Evolutionary conservation across 2,888 invertebrate genomes (phyloP).

Genomic region (Blastobasis adustella): DNA sequence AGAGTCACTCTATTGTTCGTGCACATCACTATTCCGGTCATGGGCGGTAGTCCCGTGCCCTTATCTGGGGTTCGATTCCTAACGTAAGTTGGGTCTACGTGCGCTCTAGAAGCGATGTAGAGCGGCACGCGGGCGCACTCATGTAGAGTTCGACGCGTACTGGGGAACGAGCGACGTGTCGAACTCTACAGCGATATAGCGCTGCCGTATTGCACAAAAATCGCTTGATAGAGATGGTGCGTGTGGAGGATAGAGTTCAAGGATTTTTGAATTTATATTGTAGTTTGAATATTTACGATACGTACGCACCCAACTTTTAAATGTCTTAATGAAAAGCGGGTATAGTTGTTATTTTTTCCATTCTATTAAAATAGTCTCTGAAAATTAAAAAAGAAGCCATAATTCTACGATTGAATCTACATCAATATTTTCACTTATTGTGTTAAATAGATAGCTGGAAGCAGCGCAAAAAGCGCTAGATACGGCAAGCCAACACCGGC

Average conservation of each 20-base stretch:
- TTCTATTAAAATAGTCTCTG: no score
- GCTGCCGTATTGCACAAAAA: neutral
- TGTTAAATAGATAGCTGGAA: no score
- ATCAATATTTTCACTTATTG: no score
- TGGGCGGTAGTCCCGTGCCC: conserved; percentile 15
- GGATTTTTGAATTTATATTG: no score
- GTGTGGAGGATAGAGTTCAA: neutral
- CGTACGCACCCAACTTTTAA: no score
- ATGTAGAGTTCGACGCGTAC: neutral
- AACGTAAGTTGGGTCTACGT: neutral
- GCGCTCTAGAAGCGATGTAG: neutral
- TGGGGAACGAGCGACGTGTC: neutral
- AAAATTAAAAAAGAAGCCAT: no score
- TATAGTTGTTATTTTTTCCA: no score
- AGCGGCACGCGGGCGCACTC: neutral
- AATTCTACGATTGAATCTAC: no score
- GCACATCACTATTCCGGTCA: conserved; percentile 18
- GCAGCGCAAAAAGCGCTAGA: no score
- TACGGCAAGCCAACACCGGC: neutral
- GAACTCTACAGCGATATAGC: neutral
- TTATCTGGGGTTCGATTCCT: conserved; percentile 11
- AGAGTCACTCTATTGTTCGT: conserved; percentile 17
- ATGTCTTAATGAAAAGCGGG: no score
- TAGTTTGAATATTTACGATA: no score
- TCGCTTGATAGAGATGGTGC: neutral